Percentiles rank a stretch among this genome's conserved stretches.
phyloP scores from a whole-genome alignment of 92 coral and sea anemone species.

The Palythoa caribaeorum region DNA sequence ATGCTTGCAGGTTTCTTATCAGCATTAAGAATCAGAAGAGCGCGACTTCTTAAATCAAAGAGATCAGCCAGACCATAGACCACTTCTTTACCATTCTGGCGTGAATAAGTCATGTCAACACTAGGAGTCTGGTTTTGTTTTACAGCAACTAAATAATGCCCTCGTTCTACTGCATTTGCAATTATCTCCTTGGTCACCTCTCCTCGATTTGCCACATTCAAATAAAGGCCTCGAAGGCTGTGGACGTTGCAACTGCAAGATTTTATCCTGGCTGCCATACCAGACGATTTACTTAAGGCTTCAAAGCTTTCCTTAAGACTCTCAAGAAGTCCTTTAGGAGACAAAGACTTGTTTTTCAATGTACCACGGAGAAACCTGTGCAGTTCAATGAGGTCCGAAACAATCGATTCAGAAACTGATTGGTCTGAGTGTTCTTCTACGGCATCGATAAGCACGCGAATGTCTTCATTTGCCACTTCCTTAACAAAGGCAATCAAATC shows the following conservation, averaged over 20 bases:
- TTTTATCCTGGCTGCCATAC: constrained; percentile 89
- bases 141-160: constrained; percentile 68
- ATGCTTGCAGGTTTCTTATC: constrained; percentile 60
- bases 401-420: constrained; percentile 88
- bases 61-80: constrained; percentile 79
- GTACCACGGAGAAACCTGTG: constrained; percentile 86
- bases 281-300: constrained; percentile 50
- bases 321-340: constrained; percentile 60
- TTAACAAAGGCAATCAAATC: constrained; percentile 76
- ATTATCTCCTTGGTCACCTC: constrained; percentile 90
- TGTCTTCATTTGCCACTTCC: constrained; percentile 92
- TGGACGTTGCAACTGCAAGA: constrained; percentile 84
- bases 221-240: constrained; percentile 84
- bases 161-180: constrained; percentile 76
- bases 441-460: constrained; percentile 89
- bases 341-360: constrained; percentile 44
- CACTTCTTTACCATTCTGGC: constrained; percentile 68
- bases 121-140: constrained; percentile 51
- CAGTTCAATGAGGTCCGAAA: constrained; percentile 92
- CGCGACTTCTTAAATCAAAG: constrained; percentile 93
- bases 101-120: constrained; percentile 71
- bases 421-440: constrained; percentile 99
- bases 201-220: constrained; percentile 91
- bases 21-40: constrained; percentile 90
- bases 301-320: constrained; percentile 40